Evolutionary conservation across 2,888 invertebrate genomes (phyloP), one percentile per base, ranked within the genome.

Genomic region (Eilema griseolum): DNA sequence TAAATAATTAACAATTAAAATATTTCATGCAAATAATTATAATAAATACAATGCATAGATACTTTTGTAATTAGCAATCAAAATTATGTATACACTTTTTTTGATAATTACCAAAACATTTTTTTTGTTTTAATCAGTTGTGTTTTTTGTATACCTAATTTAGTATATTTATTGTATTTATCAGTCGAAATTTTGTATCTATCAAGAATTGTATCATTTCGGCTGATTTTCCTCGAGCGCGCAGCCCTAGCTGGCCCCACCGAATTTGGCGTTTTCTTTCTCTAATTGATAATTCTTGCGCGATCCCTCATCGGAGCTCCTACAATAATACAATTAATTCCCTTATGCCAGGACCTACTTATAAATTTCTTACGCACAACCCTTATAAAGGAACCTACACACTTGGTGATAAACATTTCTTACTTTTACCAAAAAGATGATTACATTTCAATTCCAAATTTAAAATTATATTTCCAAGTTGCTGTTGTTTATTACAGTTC

Each of bases 271-370:
- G 78, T 89, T 90, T 89, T 92, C 91, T 94, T 93, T 92, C 90
- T 92, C 93, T 93, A 94, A 95, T 94, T 94, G 95, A 93, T 94
- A 94, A 95, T 95, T 94, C 94, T 93, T 93, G 90, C 91, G 90
- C 92, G 89, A 91, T 93, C 92, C 92, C 93, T 92, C 92, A 92
- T 91, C 90, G 88, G 86, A 83, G 83, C 80, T 86, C 85, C 85
- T 90, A 90, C 89, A 93, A 94, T 95, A 95, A 95, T 93, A 95
- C 94, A 95, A 95, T 95, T 95, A 95, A 95, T 95, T 95, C 95
- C 91, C 92, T 92, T 89, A 92, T 90, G 90, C 88, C 88, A 82
- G 78, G 86, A 83, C 88, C 92, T 91, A 91, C 93, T 93, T 92
- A 92, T 88, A 90, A 87, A 92, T 92, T 90, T 92, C 91, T 90